Percentiles rank a stretch among this genome's conserved stretches.
Evolutionary conservation across 2,888 invertebrate species (phyloP).

Genomic region (Perithous albicinctus): DNA sequence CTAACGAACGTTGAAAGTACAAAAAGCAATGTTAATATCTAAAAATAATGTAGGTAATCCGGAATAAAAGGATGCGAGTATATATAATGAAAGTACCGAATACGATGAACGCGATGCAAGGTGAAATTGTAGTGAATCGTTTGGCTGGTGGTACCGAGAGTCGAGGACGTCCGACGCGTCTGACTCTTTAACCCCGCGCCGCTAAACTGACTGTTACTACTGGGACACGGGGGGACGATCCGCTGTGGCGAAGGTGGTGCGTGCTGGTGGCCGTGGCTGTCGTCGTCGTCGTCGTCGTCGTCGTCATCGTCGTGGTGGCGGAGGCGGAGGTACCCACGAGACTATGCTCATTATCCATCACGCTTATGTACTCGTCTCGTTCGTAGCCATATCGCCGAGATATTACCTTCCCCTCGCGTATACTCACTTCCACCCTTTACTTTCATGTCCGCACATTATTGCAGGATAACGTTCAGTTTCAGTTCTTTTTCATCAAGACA

Average conservation of each 20-base stretch:
- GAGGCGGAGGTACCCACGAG: slow-evolving; percentile 39
- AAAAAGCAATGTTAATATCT: not conserved
- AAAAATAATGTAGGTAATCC: not conserved
- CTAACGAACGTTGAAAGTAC: too few relatives aligned
- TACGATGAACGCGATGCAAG: slow-evolving; percentile 11
- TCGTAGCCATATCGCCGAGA: slow-evolving; percentile 41
- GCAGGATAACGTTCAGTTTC: slow-evolving; percentile 11
- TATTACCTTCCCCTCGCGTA: slow-evolving; percentile 26
- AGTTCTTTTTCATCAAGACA: slow-evolving; percentile 1
- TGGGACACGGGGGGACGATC: slow-evolving; percentile 73
- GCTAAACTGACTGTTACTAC: slow-evolving; percentile 78
- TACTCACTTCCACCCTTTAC: slow-evolving; percentile 36
- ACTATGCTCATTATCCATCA: slow-evolving; percentile 42
- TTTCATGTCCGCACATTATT: not conserved
- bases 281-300: slow-evolving; percentile 42
- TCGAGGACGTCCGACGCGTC: slow-evolving; percentile 69
- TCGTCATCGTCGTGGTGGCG: slow-evolving; percentile 1
- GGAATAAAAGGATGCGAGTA: not conserved
- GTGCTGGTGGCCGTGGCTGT: slow-evolving; percentile 61
- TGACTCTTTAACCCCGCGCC: slow-evolving; percentile 79
- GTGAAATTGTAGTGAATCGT: not conserved
- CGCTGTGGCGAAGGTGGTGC: slow-evolving; percentile 72
- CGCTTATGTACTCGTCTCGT: slow-evolving; percentile 40
- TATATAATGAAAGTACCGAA: not conserved
- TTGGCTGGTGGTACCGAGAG: not conserved